phyloP scores from a whole-genome alignment of 2,888 invertebrate species.

The Heliconius hortense region DNA sequence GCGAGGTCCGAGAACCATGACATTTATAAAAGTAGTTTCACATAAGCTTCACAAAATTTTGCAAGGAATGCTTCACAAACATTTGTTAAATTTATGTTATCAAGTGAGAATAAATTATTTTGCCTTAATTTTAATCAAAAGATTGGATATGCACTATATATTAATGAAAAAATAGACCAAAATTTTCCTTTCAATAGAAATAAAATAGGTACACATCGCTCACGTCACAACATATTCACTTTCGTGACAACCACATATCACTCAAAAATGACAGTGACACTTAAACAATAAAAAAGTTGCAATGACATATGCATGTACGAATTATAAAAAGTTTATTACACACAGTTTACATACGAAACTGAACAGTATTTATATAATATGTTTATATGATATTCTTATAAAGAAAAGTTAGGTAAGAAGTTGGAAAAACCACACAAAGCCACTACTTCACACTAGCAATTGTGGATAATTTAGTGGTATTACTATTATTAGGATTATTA shows the following conservation, averaged over 20 bases:
- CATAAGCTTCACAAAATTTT: constrained; percentile 46
- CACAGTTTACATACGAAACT: not conserved
- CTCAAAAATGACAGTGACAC: constrained; percentile 36
- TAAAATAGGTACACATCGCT: constrained; percentile 28
- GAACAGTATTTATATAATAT: no score
- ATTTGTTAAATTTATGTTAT: constrained; percentile 1
- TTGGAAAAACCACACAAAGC: no score
- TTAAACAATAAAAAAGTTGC: constrained; percentile 33
- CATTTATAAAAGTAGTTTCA: constrained; percentile 70
- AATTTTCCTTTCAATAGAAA: constrained; percentile 31
- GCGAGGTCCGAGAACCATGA: constrained; percentile 89
- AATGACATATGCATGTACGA: not conserved
- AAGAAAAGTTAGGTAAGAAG: no score
- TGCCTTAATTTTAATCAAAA: not conserved
- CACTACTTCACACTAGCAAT: not conserved
- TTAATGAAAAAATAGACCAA: constrained; percentile 13
- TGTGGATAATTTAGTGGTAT: not conserved
- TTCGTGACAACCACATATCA: constrained; percentile 31
- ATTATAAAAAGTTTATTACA: not conserved
- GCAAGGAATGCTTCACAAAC: constrained; percentile 11
- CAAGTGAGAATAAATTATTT: not conserved
- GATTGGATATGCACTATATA: not conserved
- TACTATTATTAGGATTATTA: not conserved
- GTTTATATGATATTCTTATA: not conserved
- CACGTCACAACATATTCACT: constrained; percentile 38